These are phyloP conservation scores for Heteromormyrus szaboi DNA, from an alignment of 2,797 vertebrate species.

Conservation along the genomic window DNA sequence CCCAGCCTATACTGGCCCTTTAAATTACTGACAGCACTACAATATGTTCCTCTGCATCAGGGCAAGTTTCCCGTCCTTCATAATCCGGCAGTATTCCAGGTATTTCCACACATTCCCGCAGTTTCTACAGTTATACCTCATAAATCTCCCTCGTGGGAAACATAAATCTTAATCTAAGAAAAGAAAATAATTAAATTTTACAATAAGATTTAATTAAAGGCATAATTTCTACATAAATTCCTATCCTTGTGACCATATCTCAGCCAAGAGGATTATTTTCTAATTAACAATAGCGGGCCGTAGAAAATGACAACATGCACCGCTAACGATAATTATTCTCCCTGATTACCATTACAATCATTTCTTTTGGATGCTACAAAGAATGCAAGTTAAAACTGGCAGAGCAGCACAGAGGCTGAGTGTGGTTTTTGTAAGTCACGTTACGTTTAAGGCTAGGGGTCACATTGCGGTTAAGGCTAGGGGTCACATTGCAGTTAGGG, in stretches of 20 bases:
- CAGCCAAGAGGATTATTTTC: slow-evolving; percentile 3
- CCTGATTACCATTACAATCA: background rate
- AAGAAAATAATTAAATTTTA: slow-evolving; percentile 8
- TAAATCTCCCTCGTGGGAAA: background rate
- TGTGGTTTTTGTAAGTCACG: background rate
- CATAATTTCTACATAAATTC: background rate
- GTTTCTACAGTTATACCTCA: background rate
- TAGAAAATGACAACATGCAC: background rate
- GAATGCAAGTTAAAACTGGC: background rate
- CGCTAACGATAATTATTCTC: background rate
- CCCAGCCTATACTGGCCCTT: background rate
- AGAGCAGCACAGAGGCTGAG: background rate
- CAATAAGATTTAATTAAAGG: slow-evolving; percentile 1
- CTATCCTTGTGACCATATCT: background rate
- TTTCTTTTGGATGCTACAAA: background rate
- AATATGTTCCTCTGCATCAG: background rate
- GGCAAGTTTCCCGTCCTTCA: background rate
- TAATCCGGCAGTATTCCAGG: background rate
- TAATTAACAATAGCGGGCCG: background rate
- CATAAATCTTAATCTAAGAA: slow-evolving; percentile 3
- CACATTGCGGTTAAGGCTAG: background rate
- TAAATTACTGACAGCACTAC: background rate
- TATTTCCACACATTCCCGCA: background rate
- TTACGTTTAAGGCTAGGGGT: background rate
- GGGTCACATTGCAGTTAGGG: background rate